These are phyloP conservation scores for Geodia barretti DNA, from an alignment of 37 sponge, comb jelly and placozoan genomes.

Conservation along the genomic window DNA sequence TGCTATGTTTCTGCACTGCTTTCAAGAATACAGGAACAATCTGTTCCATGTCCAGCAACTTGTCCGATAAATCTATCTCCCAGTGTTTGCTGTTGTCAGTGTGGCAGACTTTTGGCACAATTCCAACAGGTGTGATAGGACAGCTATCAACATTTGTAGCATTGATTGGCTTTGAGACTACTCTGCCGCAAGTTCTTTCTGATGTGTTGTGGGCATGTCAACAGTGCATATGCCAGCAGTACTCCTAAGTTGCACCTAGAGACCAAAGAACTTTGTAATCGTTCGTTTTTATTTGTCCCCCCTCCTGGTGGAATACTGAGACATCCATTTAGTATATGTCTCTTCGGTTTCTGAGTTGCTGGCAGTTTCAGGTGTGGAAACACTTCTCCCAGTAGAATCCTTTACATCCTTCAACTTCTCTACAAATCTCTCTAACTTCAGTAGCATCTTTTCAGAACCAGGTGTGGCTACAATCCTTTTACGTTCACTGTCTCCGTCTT, in stretches of 20 bases:
- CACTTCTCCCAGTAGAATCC: neutral
- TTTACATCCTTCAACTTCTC: conserved; percentile 17
- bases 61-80: neutral
- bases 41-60: neutral
- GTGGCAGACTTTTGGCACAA: neutral
- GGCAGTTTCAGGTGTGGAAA: conserved; percentile 12
- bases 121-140: neutral
- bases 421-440: conserved; percentile 20
- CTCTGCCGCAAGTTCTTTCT: neutral
- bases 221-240: neutral
- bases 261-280: neutral
- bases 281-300: no score
- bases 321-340: no score
- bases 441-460: neutral
- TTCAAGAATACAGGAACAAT: neutral
- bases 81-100: neutral
- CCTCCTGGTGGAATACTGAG: no score
- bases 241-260: neutral
- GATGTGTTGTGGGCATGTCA: neutral
- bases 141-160: neutral
- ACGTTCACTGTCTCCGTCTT: conserved; percentile 6
- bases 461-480: conserved; percentile 20
- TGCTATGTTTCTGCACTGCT: neutral
- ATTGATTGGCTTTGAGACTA: neutral
- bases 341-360: no score